A percentile compares a stretch with the other conserved stretches of the same genome.
Evolutionary conservation across 2,797 vertebrate genomes (phyloP).

Genomic region (Peromyscus aztecus): DNA sequence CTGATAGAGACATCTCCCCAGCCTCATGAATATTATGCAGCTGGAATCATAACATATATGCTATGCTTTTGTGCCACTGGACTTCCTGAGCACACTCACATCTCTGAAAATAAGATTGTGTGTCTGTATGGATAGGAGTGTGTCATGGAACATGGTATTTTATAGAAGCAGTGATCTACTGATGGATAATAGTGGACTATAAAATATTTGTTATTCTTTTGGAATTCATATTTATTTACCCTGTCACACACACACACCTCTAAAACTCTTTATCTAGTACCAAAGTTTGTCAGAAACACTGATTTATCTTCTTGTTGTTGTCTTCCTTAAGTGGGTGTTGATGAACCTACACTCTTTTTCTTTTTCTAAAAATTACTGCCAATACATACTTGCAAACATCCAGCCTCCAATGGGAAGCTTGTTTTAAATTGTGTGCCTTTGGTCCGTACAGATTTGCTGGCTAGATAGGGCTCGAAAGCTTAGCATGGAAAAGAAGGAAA

Average conservation of each 20-base stretch:
- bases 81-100: not conserved
- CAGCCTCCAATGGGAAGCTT: too few species aligned
- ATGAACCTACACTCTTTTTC: not conserved
- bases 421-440: not conserved
- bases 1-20: not conserved
- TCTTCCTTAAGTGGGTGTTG: not conserved
- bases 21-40: not conserved
- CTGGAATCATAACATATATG: not conserved
- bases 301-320: not conserved
- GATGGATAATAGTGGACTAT: not conserved
- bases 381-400: not conserved
- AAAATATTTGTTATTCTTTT: not conserved
- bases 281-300: not conserved
- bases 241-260: not conserved
- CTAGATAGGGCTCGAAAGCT: not conserved
- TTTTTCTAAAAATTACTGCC: not conserved
- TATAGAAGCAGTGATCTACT: not conserved
- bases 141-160: not conserved
- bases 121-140: not conserved
- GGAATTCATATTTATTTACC: not conserved
- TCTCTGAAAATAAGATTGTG: not conserved
- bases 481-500: not conserved
- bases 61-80: not conserved
- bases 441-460: not conserved
- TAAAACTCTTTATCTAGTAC: not conserved